Evolutionary conservation across 2,888 invertebrate genomes (phyloP), one percentile per base, ranked within the genome.

Genomic region (Drosophila imparisetae): DNA sequence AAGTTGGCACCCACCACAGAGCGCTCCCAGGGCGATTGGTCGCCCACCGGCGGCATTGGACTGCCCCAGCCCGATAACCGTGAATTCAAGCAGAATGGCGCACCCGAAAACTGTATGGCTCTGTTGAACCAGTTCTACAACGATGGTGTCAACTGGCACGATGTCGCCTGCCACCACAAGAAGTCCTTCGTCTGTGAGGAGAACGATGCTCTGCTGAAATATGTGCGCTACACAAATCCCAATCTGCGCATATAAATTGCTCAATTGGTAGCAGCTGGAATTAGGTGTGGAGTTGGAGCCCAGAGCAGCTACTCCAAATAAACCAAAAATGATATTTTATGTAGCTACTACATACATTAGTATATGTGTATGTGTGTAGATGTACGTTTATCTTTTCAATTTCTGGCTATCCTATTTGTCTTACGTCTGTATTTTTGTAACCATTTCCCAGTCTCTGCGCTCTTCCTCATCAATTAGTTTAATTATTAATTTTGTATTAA

Each of bases 151-250:
- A 96, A 97, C 93, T 97, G 97, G 97, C 98, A 98, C 91, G 96
- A 98, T 91, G 97, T 97, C 57, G 97, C 97, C 74, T 98, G 98
- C 92, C 97, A 97, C 92, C 98, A 98, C 92, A 95, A 95, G 92
- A 98, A 98, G 93, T 96, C 97, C 1, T 97, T 96, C 94, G 96
- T 97, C 38, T 98, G 98, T 92, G 97, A 98, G 92, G 97, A 98
- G 90, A 97, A 96, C 91, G 97, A 97, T 85, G 95, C 96, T 13
- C 95, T 98, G n/a, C 93, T 97, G 79, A 96, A 96, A 94, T 97
- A 97, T 93, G 96, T 97, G 69, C 95, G 96, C 83, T 96, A 96
- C 93, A 96, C 96, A 79, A 97, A 97, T 93, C 97, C 97, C 45
- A 96, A 96, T 91, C 93, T 97, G 83, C 94, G 96, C 91, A 94